phyloP scores from a whole-genome alignment of 1,140 invertebrate species.

The Atta cephalotes region DNA sequence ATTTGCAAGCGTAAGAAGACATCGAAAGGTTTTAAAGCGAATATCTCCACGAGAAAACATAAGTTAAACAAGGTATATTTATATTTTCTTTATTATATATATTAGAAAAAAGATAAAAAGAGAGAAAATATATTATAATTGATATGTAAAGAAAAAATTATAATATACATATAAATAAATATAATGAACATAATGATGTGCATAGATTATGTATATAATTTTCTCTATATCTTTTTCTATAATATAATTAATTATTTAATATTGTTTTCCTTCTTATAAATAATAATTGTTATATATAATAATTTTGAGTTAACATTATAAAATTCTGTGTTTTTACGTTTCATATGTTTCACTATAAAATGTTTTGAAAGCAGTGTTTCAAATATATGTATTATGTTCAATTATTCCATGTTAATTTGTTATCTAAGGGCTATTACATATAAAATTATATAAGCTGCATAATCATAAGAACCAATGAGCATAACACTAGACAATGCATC shows the following conservation, averaged over 20 bases:
- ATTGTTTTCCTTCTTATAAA: not conserved
- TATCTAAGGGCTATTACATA: no score
- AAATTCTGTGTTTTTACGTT: not conserved
- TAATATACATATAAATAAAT: not conserved
- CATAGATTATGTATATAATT: not conserved
- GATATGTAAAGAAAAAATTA: not conserved
- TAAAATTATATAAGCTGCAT: no score
- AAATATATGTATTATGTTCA: not conserved
- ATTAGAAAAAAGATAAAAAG: not conserved
- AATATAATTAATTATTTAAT: not conserved
- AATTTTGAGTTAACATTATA: not conserved
- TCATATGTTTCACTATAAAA: constrained; percentile 15
- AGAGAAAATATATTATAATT: not conserved
- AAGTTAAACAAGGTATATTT: not conserved
- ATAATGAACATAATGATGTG: no score
- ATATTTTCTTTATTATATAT: not conserved
- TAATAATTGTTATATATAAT: not conserved
- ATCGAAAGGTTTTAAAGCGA: not conserved
- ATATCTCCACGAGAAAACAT: not conserved
- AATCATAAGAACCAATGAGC: no score
- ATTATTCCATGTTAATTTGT: not conserved
- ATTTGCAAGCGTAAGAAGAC: constrained; percentile 30
- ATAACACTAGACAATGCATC: no score
- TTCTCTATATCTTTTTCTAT: not conserved
- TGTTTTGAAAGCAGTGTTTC: not conserved